Conservation (phyloP, 2,113 vertebrate species). For the Uria aalge region DNA sequence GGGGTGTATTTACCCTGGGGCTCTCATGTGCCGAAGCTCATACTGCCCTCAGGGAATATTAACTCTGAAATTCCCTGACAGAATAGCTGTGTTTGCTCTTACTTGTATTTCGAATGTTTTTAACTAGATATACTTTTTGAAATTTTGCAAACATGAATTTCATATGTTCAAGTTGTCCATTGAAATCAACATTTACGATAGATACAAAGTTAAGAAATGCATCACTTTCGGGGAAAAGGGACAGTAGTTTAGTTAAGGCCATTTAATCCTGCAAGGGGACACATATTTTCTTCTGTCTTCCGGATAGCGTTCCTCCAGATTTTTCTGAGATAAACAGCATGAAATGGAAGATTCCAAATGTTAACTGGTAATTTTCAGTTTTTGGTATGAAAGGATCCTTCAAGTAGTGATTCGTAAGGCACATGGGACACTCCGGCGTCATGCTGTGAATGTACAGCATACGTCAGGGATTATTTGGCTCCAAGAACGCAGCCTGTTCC, state of each 20-base stretch:
- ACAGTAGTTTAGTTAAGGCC: not conserved
- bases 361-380: not conserved
- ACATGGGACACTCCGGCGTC: not conserved
- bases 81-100: not conserved
- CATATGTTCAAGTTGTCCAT: not conserved
- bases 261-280: not conserved
- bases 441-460: not conserved
- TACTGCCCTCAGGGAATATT: not conserved
- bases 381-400: not conserved
- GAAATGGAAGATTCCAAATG: not conserved
- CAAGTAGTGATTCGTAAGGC: not conserved
- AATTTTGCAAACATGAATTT: not conserved
- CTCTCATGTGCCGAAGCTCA: not conserved
- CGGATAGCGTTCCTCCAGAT: not conserved
- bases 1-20: not conserved
- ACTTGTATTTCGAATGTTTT: not conserved
- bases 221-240: no score
- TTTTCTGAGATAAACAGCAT: not conserved
- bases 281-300: not conserved
- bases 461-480: not conserved
- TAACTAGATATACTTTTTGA: not conserved
- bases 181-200: not conserved
- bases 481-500: not conserved
- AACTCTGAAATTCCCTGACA: not conserved
- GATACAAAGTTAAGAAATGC: not conserved